Evolutionary conservation across 2,797 vertebrate species (phyloP).

Genomic region (Diplodus sargus): DNA sequence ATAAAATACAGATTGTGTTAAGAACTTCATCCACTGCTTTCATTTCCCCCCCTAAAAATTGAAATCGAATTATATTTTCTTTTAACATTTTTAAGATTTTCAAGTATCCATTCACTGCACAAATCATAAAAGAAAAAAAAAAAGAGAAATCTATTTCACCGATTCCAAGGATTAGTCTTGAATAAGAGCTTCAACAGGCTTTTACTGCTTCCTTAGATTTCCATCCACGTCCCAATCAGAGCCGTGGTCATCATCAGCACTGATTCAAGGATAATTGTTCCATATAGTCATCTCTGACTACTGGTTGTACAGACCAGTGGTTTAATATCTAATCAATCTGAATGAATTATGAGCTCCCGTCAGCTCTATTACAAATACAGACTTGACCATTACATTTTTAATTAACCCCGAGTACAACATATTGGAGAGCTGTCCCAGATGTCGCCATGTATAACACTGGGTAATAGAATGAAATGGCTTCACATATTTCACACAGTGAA

Average conservation of each 20-base stretch:
- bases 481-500: constrained; percentile 54
- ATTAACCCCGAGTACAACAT: constrained; percentile 75
- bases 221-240: constrained; percentile 30
- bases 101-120: neutral
- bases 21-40: neutral
- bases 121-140: neutral
- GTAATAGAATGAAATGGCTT: constrained; percentile 68
- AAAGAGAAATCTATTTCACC: neutral
- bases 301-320: constrained; percentile 60
- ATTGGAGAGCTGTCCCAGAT: constrained; percentile 66
- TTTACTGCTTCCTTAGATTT: constrained; percentile 34
- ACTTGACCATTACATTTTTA: constrained; percentile 78
- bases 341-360: constrained; percentile 73
- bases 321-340: constrained; percentile 74
- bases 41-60: neutral
- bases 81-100: neutral
- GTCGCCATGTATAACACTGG: constrained; percentile 62
- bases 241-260: constrained; percentile 25
- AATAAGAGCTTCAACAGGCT: constrained; percentile 6
- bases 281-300: constrained; percentile 39
- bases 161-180: neutral
- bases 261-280: constrained; percentile 55
- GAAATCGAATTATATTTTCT: neutral
- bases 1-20: neutral
- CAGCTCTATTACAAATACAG: constrained; percentile 72